Evolutionary conservation across 2,113 vertebrate genomes (phyloP), one percentile per base, ranked within the genome.

Genomic region (Setophaga coronata): DNA sequence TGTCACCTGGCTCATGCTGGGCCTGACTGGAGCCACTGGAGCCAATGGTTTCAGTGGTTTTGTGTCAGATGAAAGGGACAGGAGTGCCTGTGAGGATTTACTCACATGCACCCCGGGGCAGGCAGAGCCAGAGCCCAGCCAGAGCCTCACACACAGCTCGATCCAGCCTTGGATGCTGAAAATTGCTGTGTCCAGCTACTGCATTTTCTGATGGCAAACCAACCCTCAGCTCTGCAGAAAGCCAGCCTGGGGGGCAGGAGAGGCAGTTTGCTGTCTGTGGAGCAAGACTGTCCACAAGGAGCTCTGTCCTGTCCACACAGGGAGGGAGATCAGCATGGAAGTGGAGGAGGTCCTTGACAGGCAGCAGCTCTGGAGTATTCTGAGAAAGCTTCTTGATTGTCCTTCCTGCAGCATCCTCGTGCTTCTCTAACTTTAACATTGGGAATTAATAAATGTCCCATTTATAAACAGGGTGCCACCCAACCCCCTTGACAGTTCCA

Each of bases 221-320:
- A 95, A 4, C 4, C 4, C 10, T 25, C 4, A 10, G 45, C 19
- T 70, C 38, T 69, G 12, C 45, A 71, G 42, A 74, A 66, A 67
- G 18, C 4, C 4, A 4, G 6, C 8, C 10, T 5, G 2, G 1
- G 1, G 4, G 5, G 2, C 12, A 54, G 4, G 24, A 36, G 74
- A 56, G 5, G 4, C 1, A 62, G 10, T 84, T 84, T 89, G 16
- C 5, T 70, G 6, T 24, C 38, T 36, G 42, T 53, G n/a, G 57
- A 43, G 43, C 43, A 43, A 19, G 18, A 19, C 43, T 43, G 43
- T 43, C 43, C 43, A 43, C 43, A 43, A 16, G 36, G 29, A 62
- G 13, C 21, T 54, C 45, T 19, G 1, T 65, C 12, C 45, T 48
- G 23, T 38, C 25, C 36, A 13, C 20, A 12, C 19, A 48, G 24